Evolutionary conservation across 2,113 vertebrate species (phyloP).

Genomic region (Martes martes): DNA sequence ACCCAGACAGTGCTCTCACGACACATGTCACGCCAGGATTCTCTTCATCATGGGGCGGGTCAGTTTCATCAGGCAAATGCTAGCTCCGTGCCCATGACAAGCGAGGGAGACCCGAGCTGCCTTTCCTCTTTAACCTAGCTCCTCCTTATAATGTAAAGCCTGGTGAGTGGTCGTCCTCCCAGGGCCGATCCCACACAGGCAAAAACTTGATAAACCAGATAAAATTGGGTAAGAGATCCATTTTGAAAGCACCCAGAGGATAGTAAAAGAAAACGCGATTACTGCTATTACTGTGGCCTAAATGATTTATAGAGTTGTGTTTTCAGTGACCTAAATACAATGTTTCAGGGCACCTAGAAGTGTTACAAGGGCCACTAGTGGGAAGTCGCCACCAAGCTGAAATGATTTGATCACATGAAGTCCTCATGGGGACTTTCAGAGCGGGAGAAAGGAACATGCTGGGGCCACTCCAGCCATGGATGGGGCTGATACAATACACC

Average conservation of each 20-base stretch:
- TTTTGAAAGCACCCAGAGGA: neutral
- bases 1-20: neutral
- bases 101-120: neutral
- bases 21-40: neutral
- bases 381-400: neutral
- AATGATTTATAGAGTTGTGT: neutral
- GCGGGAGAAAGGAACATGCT: neutral
- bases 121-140: neutral
- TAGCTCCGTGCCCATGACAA: neutral
- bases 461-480: neutral
- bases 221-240: neutral
- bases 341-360: neutral
- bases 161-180: neutral
- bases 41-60: neutral
- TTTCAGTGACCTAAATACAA: neutral
- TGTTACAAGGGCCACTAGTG: neutral
- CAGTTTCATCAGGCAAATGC: conserved; percentile 13
- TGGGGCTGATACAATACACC: neutral
- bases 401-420: neutral
- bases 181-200: neutral
- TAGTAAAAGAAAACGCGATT: neutral
- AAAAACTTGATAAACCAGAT: neutral
- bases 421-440: fast-evolving
- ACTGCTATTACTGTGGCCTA: neutral
- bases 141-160: neutral